These are phyloP conservation scores for Platycheirus rosarum DNA, from an alignment of 2,888 invertebrate species.

Conservation along the genomic window DNA sequence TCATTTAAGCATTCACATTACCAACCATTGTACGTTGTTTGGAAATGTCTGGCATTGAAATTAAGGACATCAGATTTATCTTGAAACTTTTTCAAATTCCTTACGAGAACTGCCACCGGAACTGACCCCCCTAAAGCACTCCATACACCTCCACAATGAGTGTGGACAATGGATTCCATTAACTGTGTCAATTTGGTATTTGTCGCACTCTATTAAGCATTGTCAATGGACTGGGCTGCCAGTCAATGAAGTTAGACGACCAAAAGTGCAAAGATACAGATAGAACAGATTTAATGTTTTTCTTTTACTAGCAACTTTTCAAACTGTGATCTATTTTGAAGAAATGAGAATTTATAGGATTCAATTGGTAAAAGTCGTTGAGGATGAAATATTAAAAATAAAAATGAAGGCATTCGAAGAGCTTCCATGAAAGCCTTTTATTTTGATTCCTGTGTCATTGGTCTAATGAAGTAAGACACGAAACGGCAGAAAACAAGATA, in stretches of 20 bases:
- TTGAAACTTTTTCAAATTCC: no score
- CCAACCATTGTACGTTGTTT: no score
- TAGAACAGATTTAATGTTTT: background rate
- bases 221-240: background rate
- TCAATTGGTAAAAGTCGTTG: background rate
- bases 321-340: background rate
- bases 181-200: conserved; percentile 20
- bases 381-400: background rate
- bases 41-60: no score
- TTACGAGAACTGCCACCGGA: no score
- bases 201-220: conserved; percentile 18
- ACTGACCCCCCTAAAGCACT: background rate
- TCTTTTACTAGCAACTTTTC: conserved; percentile 2
- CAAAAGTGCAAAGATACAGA: background rate
- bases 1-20: no score
- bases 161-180: background rate
- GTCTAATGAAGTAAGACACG: no score
- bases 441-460: background rate
- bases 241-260: conserved; percentile 7
- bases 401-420: background rate
- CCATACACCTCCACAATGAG: background rate
- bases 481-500: no score
- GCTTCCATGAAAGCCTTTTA: background rate
- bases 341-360: conserved; percentile 19
- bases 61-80: no score